A percentile compares a stretch with the other conserved stretches of the same genome.
Evolutionary conservation across 2,888 invertebrate species (phyloP).

Genomic region (Callinectes sapidus): DNA sequence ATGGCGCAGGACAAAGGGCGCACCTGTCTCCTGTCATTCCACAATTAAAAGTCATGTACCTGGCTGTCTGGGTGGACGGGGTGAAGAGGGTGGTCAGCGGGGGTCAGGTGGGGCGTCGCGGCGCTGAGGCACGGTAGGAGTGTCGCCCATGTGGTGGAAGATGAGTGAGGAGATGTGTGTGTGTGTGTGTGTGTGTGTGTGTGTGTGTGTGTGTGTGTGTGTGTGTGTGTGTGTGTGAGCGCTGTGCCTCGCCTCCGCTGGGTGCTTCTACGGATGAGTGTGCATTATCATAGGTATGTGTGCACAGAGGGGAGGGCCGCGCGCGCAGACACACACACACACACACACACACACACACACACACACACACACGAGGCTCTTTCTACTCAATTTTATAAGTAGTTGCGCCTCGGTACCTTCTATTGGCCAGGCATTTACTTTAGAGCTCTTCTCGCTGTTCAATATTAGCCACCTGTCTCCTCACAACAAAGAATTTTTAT

Average conservation of each 20-base stretch:
- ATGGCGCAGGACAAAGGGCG: slow-evolving; percentile 7
- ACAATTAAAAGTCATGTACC: slow-evolving; percentile 37
- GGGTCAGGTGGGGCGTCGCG: not conserved
- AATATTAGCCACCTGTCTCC: not conserved
- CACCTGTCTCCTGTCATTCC: slow-evolving; percentile 36
- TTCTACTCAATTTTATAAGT: not conserved
- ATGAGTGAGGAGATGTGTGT: slow-evolving; percentile 20
- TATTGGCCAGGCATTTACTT: not conserved
- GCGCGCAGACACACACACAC: slow-evolving; percentile 38
- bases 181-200: too few species aligned
- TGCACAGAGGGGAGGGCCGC: not conserved
- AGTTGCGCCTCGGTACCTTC: not conserved
- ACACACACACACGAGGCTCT: slow-evolving; percentile 14
- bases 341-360: slow-evolving; percentile 42
- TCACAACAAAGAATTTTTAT: not conserved
- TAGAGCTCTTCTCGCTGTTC: not conserved
- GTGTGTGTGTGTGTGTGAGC: not conserved
- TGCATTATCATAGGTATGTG: slow-evolving; percentile 27
- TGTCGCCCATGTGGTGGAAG: slow-evolving; percentile 23
- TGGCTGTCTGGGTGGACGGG: slow-evolving; percentile 33
- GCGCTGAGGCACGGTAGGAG: not conserved
- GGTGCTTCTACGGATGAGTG: slow-evolving; percentile 6
- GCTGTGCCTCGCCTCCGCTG: slow-evolving; percentile 15
- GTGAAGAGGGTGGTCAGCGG: slow-evolving; percentile 27
- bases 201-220: not conserved